Evolutionary conservation across 2,888 invertebrate species (phyloP), one percentile per base, ranked within the genome.

Genomic region (Lymantria dispar): DNA sequence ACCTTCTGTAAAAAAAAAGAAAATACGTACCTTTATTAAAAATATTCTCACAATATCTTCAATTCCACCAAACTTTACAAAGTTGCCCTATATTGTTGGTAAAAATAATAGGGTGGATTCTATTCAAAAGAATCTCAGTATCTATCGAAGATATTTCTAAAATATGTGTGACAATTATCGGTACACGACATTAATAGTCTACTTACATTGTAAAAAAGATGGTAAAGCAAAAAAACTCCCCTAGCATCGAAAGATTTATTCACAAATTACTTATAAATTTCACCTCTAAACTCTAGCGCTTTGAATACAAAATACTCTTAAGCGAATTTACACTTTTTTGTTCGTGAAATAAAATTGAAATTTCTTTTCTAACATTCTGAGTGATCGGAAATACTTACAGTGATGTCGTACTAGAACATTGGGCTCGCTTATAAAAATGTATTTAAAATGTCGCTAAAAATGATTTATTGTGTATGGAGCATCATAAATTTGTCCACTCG

Each of bases 111-210:
- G 60, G 54, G 56, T 47, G 48, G 45, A 60, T 68, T 65, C 64
- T 61, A 74, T 70, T 71, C 68, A 70, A 71, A 74, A 68, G 71
- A 59, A 49, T 57, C 65, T 63, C 66, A 56, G 62, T 68, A 67
- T 68, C 66, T 72, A 76, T 78, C 70, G 69, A 76, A 73, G 77
- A 68, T 79, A 78, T 76, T 85, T 87, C 76, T 88, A 85, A 90
- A 89, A 89, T 91, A 91, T 88, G 90, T 90, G 91, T 84, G 91
- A 91, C 91, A 92, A 92, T 92, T 92, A 91, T 90, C 89, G 76
- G 83, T 84, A 91, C 90, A 91, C 74, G 90, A 86, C 86, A 85
- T 86, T 90, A 90, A 91, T 91, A 88, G 88, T 80, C 79, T 81
- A 67, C 82, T 87, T 87, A 89, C 87, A 88, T 78, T 83, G 85